These are phyloP conservation scores for Drosophila robusta DNA, from an alignment of 2,888 invertebrate species.

Conservation along the genomic window DNA sequence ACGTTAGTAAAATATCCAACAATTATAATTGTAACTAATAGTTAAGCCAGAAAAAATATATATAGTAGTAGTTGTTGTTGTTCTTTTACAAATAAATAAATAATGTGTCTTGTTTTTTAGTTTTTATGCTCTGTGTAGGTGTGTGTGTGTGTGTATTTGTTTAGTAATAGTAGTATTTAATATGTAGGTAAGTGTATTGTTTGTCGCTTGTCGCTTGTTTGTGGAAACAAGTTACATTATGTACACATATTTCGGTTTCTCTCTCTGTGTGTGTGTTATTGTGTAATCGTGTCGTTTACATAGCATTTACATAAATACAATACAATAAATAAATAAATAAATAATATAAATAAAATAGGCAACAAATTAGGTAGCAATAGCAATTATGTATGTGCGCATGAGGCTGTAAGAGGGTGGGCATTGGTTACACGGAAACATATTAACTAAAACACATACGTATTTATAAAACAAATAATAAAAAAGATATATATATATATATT, in stretches of 20 bases:
- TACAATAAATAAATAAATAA: constrained; percentile 73
- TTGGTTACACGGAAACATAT: constrained; percentile 21
- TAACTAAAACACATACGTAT: constrained; percentile 27
- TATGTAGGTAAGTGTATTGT: constrained; percentile 43
- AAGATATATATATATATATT: constrained; percentile 11
- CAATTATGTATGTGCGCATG: constrained; percentile 28
- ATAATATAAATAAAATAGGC: constrained; percentile 69
- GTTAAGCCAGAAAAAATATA: constrained; percentile 77
- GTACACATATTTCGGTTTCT: constrained; percentile 56
- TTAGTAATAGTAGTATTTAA: constrained; percentile 41
- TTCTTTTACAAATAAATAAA: constrained; percentile 75
- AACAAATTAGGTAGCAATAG: constrained; percentile 60
- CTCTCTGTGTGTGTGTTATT: constrained; percentile 25
- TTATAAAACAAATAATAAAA: constrained; percentile 22
- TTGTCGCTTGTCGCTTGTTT: constrained; percentile 21
- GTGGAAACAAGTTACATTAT: constrained; percentile 47
- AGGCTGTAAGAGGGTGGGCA: constrained; percentile 3
- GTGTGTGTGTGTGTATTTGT: constrained; percentile 22
- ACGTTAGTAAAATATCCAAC: constrained; percentile 82
- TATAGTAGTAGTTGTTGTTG: constrained; percentile 61
- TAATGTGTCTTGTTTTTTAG: constrained; percentile 68
- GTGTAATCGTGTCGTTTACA: constrained; percentile 4
- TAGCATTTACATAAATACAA: constrained; percentile 70
- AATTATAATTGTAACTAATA: constrained; percentile 80
- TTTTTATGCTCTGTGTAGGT: constrained; percentile 44